Percentiles rank a stretch among this genome's conserved stretches.
Evolutionary conservation across 2,888 invertebrate species (phyloP).

Genomic region (Limnephilus lunatus): DNA sequence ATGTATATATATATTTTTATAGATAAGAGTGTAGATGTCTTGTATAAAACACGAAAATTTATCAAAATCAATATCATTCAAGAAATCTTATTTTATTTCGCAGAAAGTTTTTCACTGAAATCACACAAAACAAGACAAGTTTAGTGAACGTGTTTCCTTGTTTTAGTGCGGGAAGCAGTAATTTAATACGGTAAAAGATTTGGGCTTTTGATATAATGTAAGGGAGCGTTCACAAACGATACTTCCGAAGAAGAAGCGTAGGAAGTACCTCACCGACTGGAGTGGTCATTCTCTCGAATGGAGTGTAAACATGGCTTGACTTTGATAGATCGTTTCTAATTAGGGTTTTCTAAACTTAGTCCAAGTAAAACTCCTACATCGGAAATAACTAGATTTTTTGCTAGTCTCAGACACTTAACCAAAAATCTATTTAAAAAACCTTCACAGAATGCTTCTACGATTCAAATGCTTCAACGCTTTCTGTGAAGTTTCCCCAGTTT

Average conservation of each 20-base stretch:
- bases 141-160: neutral
- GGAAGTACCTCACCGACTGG: neutral
- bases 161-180: neutral
- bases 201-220: neutral
- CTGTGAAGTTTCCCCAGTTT: neutral
- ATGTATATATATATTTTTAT: too few species aligned
- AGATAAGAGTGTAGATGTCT: neutral
- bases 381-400: neutral
- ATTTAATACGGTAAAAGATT: neutral
- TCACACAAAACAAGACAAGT: neutral
- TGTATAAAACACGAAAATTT: neutral
- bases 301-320: conserved; percentile 58
- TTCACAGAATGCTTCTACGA: neutral
- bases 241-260: neutral
- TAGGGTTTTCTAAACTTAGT: conserved; percentile 56
- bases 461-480: conserved; percentile 6
- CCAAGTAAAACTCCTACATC: conserved; percentile 33
- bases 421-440: neutral
- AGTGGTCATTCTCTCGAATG: conserved; percentile 50
- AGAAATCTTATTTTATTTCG: neutral
- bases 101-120: neutral
- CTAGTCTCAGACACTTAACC: neutral
- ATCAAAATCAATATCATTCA: neutral
- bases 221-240: neutral
- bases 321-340: conserved; percentile 64